phyloP scores from a whole-genome alignment of 2,888 invertebrate species.

The Galerucella pusilla region DNA sequence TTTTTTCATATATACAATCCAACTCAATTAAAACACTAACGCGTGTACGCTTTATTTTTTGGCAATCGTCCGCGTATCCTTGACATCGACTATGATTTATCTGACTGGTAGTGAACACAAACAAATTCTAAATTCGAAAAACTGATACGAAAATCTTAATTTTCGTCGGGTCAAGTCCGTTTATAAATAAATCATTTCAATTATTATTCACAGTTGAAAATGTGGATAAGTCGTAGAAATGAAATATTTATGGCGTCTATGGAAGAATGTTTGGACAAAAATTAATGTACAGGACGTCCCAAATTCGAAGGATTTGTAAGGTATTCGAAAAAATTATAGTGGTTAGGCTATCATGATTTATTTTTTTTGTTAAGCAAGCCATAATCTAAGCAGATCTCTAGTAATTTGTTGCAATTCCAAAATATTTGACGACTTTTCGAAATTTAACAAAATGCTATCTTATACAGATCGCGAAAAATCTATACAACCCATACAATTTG shows the following conservation, averaged over 20 bases:
- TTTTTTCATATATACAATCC: background rate
- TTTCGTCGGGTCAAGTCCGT: conserved; percentile 17
- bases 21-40: background rate
- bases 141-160: background rate
- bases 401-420: no score
- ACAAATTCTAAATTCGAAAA: conserved; percentile 20
- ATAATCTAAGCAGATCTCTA: no score
- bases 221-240: background rate
- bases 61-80: background rate
- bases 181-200: conserved; percentile 7
- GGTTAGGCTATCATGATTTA: no score
- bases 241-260: background rate
- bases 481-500: no score
- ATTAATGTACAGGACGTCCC: no score
- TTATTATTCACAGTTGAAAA: background rate
- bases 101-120: conserved; percentile 2
- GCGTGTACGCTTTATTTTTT: background rate
- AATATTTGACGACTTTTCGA: no score
- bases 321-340: no score
- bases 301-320: no score
- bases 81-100: conserved; percentile 18
- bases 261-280: background rate
- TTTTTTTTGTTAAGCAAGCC: no score
- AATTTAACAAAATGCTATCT: no score
- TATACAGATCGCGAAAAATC: no score